Conservation (phyloP, 2,888 invertebrate species). For the Torymus aiolomorphi region DNA sequence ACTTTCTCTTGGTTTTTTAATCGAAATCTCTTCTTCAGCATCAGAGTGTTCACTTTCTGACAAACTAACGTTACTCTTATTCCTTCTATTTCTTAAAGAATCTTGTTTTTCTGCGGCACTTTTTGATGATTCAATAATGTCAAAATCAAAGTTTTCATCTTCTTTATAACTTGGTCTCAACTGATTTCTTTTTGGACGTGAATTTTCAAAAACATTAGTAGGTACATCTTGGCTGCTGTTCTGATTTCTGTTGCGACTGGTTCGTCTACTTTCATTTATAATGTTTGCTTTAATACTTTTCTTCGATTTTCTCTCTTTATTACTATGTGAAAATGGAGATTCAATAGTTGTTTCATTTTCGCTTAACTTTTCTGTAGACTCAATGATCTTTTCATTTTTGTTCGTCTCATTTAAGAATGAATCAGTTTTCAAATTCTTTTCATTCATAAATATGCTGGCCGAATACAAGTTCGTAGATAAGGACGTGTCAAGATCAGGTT, state of each 20-base stretch:
- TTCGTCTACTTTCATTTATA: slow-evolving; percentile 12
- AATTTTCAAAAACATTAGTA: slow-evolving; percentile 22
- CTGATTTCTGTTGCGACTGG: slow-evolving; percentile 49
- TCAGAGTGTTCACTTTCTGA: neutral
- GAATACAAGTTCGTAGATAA: neutral
- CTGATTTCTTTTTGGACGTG: slow-evolving; percentile 59
- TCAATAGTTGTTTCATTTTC: neutral
- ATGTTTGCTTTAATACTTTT: neutral
- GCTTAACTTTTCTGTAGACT: neutral
- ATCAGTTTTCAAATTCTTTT: neutral
- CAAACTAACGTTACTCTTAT: no score
- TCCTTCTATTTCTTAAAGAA: neutral
- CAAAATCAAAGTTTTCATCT: slow-evolving; percentile 58
- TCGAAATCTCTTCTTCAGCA: neutral
- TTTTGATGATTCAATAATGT: slow-evolving; percentile 41
- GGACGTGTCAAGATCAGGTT: neutral
- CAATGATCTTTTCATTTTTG: neutral
- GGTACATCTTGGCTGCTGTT: neutral
- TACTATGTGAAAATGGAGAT: neutral
- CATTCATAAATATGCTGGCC: neutral
- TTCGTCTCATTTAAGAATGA: neutral
- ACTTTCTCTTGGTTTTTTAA: slow-evolving; percentile 4
- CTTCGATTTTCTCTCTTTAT: slow-evolving; percentile 33
- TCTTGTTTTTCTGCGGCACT: slow-evolving; percentile 14
- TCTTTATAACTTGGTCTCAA: slow-evolving; percentile 60